Evolutionary conservation across 2,113 vertebrate species (phyloP).

Genomic region (Psettodes erumei): DNA sequence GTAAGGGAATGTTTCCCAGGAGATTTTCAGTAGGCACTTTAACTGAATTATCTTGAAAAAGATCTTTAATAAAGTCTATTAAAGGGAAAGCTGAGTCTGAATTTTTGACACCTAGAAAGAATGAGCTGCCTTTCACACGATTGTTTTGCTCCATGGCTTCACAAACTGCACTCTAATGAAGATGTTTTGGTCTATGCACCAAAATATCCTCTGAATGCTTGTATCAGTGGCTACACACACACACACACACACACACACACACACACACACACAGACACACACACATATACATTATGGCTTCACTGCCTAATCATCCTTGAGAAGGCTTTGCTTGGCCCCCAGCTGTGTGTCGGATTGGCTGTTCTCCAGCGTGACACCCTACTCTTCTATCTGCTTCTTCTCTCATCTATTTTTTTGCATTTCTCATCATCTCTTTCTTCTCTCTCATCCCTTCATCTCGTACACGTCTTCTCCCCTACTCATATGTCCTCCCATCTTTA

Average conservation of each 20-base stretch:
- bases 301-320: conserved; percentile 60
- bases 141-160: neutral
- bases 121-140: neutral
- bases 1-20: conserved; percentile 51
- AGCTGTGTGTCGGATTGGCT: conserved; percentile 57
- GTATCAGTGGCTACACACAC: neutral
- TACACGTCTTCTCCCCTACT: neutral
- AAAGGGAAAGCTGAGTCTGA: conserved; percentile 40
- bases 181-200: neutral
- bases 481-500: neutral
- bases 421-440: neutral
- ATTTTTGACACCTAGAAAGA: conserved; percentile 33
- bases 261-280: conserved; percentile 25
- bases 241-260: no score
- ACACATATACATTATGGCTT: conserved; percentile 27
- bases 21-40: conserved; percentile 78
- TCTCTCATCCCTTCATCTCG: neutral
- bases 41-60: conserved; percentile 72
- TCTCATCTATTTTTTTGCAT: neutral
- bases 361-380: conserved; percentile 36
- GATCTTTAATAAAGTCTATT: conserved; percentile 78
- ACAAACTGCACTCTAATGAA: neutral
- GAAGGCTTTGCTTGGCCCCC: conserved; percentile 58
- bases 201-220: neutral
- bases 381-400: conserved; percentile 1